A percentile compares a stretch with the other conserved stretches of the same genome.
Evolutionary conservation across 2,797 vertebrate genomes (phyloP).

Genomic region (Peromyscus attwateri): DNA sequence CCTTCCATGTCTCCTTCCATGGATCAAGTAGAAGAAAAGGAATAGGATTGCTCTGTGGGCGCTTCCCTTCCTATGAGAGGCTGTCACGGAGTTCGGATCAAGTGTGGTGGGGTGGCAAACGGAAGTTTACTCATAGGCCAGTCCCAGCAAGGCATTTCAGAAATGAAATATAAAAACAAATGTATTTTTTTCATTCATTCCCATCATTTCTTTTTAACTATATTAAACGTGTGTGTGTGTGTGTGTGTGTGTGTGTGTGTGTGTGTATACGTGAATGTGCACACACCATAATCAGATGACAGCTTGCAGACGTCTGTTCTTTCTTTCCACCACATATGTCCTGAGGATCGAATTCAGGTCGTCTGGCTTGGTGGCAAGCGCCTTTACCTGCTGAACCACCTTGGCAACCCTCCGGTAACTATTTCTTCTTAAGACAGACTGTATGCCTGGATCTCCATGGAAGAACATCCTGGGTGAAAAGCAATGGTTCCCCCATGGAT

Average conservation of each 20-base stretch:
- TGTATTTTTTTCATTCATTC: slow-evolving; percentile 17
- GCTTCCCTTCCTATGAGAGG: not conserved
- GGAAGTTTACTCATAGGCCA: not conserved
- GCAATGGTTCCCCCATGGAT: not conserved
- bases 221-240: not conserved
- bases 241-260: not conserved
- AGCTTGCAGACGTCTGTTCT: not conserved
- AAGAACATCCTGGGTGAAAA: not conserved
- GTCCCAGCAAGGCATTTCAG: not conserved
- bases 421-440: not conserved
- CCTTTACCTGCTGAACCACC: not conserved
- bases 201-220: not conserved
- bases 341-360: not conserved
- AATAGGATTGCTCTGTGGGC: not conserved
- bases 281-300: not conserved
- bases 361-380: not conserved
- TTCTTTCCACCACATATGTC: not conserved
- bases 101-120: not conserved
- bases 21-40: slow-evolving; percentile 6
- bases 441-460: not conserved
- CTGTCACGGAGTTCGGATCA: not conserved
- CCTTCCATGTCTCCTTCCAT: not conserved
- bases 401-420: not conserved
- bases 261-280: not conserved
- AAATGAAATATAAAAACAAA: slow-evolving; percentile 9